Percentiles rank a stretch among this genome's conserved stretches.
phyloP scores from a whole-genome alignment of 2,797 vertebrate species.

The Eulemur rubriventer region DNA sequence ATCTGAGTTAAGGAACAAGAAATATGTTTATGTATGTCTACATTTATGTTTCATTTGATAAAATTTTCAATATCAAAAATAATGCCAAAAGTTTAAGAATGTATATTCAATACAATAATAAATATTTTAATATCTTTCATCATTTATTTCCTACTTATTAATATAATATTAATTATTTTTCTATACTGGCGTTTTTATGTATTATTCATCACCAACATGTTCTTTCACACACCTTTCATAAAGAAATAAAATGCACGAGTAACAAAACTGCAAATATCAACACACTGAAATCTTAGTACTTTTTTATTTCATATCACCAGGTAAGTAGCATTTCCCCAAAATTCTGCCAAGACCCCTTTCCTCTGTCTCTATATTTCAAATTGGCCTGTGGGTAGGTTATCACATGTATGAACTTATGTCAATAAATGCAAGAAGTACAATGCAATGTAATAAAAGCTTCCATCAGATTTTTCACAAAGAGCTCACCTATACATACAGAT shows the following conservation, averaged over 20 bases:
- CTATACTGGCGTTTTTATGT: neutral
- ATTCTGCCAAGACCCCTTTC: neutral
- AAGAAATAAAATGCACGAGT: neutral
- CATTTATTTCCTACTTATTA: neutral
- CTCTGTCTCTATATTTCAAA: neutral
- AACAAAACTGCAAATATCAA: neutral
- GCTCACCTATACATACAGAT: neutral
- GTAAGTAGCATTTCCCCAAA: neutral
- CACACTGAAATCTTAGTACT: neutral
- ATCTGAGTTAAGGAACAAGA: neutral
- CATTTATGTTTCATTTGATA: neutral
- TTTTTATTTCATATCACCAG: neutral
- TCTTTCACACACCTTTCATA: neutral
- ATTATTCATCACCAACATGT: neutral
- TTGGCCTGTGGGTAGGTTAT: neutral
- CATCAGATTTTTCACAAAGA: neutral
- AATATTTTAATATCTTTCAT: neutral
- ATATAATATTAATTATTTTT: neutral
- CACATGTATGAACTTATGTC: neutral
- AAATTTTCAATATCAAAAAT: constrained; percentile 2
- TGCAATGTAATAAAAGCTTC: neutral
- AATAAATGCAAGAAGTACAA: neutral
- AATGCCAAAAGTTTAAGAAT: neutral
- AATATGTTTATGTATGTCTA: neutral
- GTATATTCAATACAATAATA: neutral